Evolutionary conservation across 2,113 vertebrate genomes (phyloP), one percentile per base, ranked within the genome.

Genomic region (Sardina pilchardus): DNA sequence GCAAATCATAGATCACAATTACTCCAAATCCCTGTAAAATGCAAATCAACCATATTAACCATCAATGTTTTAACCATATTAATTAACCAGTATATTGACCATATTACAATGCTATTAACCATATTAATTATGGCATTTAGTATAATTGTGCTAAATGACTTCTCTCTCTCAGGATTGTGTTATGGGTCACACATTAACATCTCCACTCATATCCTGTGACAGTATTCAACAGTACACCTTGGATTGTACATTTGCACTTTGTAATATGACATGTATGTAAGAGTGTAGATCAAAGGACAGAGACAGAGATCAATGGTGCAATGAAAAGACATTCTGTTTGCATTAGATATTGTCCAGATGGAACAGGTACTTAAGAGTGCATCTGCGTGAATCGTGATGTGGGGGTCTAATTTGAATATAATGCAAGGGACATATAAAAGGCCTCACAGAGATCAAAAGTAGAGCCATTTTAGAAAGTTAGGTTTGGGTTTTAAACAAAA

Each of bases 301-400:
- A 36, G 16, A 3, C 12, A 16, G 12, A 36, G 71, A 78, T 67
- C 63, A 67, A 67, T 67, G 30, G 24, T 8, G 14, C 26, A 78
- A 78, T 36, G 5, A 78, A 71, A 34, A 78, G 26, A 78, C 71
- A 34, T 34, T 78, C 30, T 78, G 71, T 34, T 34, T 30, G 71
- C 71, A 78, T 78, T 78, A 30, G 12, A 10, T 30, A 34, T 71
- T 71, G 10, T 30, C 26, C 26, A 71, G 21, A 71, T 71, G 63
- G n/a, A 30, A 1, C 63, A 30, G n/a, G 10, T 34, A 34, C 34
- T 34, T 78, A 78, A 36, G 10, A 39, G 30, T 14, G 21, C 21
- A 85, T 85, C 42, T 85, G 56, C 82, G 80, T 56, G n/a, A n/a
- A n/a, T n/a, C n/a, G n/a, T n/a, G 47, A 83, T 81, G 71, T 81